phyloP scores from a whole-genome alignment of 2,888 invertebrate genomes.

The Yponomeuta plumbellus region DNA sequence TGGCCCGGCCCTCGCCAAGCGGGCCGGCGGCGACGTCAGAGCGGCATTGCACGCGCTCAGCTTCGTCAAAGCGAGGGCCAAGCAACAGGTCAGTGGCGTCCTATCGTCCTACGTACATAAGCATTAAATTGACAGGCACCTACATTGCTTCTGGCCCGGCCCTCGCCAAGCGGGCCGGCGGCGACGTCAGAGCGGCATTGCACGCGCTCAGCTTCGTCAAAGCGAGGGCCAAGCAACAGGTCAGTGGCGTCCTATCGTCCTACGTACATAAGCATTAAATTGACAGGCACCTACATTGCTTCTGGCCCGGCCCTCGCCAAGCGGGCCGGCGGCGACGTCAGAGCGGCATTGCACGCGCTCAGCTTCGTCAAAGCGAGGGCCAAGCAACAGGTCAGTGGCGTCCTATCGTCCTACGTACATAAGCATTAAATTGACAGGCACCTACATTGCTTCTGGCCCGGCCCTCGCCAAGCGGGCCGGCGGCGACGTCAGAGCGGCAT shows the following conservation, averaged over 20 bases:
- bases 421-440: too few species aligned
- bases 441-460: too few species aligned
- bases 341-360: too few species aligned
- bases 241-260: slow-evolving; percentile 20
- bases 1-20: slow-evolving; percentile 88
- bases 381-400: too few species aligned
- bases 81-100: slow-evolving; percentile 32
- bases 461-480: slow-evolving; percentile 89
- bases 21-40: slow-evolving; percentile 92
- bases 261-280: too few species aligned
- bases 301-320: too few species aligned
- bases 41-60: slow-evolving; percentile 94
- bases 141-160: slow-evolving; percentile 73
- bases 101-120: neutral
- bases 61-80: slow-evolving; percentile 69
- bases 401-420: too few species aligned
- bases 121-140: too few species aligned
- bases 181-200: slow-evolving; percentile 94
- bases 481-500: slow-evolving; percentile 94
- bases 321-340: too few species aligned
- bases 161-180: slow-evolving; percentile 88
- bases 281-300: too few species aligned
- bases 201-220: slow-evolving; percentile 89
- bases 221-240: slow-evolving; percentile 37
- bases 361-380: too few species aligned